Base-by-base conservation (phyloP, 2,113 vertebrate genomes). In the Egretta garzetta region DNA sequence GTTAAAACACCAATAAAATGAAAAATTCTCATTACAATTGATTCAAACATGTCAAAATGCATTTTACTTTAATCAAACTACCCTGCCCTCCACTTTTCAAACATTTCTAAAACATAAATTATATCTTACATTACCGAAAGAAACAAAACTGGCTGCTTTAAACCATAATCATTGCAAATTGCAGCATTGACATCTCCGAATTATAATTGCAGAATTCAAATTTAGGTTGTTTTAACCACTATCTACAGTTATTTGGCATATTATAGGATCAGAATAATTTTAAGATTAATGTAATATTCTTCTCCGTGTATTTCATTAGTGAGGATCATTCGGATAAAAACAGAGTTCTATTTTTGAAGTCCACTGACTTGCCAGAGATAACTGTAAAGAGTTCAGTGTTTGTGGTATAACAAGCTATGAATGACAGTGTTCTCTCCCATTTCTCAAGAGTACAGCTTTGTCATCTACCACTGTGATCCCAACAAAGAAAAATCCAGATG, bases 401-500 rank as follows among this genome's bases (percentile, higher is more conserved):
- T 39, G 60, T 14, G 59, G 70, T 27, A 63, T 88, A 95, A 94
- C 76, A 95, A 97, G 90, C 95, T 67, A 35, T 97, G 97, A 97
- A 94, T 94, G 98, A 97, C 98, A 97, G 93, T 58, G 79, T 74
- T 96, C 96, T 93, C 92, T 94, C 94, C 86, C 66, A 66, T 96
- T 90, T 95, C 97, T 97, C 96, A 89, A 89, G 96, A 97, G 96
- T 86, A 35, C 88, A 10, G 90, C 92, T 98, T 97, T 98, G 98
- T 97, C 98, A 97, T 97, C 98, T 97, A 97, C 95, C 97, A 96
- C 97, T 97, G 96, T 96, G 97, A 97, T 98, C 97, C 97, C 86
- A 82, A 96, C 87, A 97, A 97, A 97, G 88, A 95, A 86, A 93
- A 94, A 95, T 94, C 95, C 98, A 95, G 96, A 98, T 98, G 97